These are phyloP conservation scores for Cataglyphis hispanica DNA, from an alignment of 1,140 invertebrate genomes.

Conservation along the genomic window DNA sequence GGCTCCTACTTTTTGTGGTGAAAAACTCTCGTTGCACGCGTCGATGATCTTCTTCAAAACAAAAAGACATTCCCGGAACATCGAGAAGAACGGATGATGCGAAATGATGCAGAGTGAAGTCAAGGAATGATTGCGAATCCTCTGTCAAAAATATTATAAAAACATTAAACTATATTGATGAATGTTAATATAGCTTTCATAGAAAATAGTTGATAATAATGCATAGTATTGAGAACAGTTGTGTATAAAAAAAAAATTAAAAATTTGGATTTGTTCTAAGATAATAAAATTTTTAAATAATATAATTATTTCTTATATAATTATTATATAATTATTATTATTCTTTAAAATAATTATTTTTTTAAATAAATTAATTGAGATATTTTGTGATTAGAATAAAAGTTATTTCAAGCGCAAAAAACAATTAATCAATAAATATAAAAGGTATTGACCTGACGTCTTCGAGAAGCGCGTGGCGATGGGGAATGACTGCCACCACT, in stretches of 20 bases:
- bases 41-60: conserved; percentile 98
- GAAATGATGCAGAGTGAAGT: conserved; percentile 99
- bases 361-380: neutral
- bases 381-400: neutral
- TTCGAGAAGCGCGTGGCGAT: conserved; percentile 93
- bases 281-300: neutral
- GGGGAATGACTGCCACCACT: conserved; percentile 95
- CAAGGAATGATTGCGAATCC: conserved; percentile 95
- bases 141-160: conserved; percentile 86
- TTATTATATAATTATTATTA: too few relatives aligned
- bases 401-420: neutral
- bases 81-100: conserved; percentile 99
- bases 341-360: neutral
- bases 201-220: neutral
- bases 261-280: too few relatives aligned
- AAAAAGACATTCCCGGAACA: conserved; percentile 98
- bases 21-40: conserved; percentile 97
- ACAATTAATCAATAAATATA: conserved; percentile 9
- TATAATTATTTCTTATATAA: neutral
- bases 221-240: too few relatives aligned
- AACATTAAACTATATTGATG: neutral
- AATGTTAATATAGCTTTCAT: neutral
- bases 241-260: too few relatives aligned
- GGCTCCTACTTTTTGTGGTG: conserved; percentile 94
- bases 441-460: conserved; percentile 89